phyloP scores from a whole-genome alignment of 1,140 invertebrate species.

The Potamilus streckersoni region DNA sequence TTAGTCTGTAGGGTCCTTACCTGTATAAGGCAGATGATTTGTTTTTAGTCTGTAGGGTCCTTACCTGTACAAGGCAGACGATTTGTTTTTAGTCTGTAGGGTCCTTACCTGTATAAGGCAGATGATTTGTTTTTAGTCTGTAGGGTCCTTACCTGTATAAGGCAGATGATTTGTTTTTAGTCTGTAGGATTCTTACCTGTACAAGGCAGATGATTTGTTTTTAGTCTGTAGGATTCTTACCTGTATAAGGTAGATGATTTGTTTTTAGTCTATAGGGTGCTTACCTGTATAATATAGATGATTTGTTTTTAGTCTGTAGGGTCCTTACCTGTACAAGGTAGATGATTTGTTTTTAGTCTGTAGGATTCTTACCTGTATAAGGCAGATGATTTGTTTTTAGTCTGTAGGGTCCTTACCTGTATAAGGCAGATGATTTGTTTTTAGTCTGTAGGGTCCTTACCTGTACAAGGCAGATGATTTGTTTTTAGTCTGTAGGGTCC shows the following conservation, averaged over 20 bases:
- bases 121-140: neutral
- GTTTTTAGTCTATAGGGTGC: neutral
- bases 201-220: slow-evolving; percentile 20
- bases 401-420: slow-evolving; percentile 17
- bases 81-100: neutral
- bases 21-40: slow-evolving; percentile 29
- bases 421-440: slow-evolving; percentile 22
- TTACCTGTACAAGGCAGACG: slow-evolving; percentile 31
- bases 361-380: slow-evolving; percentile 26
- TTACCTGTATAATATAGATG: slow-evolving; percentile 32
- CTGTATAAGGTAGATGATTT: slow-evolving; percentile 22
- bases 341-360: slow-evolving; percentile 1
- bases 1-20: slow-evolving; percentile 3
- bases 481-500: neutral
- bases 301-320: slow-evolving; percentile 3
- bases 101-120: slow-evolving; percentile 30
- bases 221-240: slow-evolving; percentile 1
- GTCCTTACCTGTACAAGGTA: slow-evolving; percentile 30
- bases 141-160: slow-evolving; percentile 27
- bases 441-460: slow-evolving; percentile 9
- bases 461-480: slow-evolving; percentile 27
- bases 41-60: neutral
- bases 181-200: slow-evolving; percentile 20
- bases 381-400: slow-evolving; percentile 2
- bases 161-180: slow-evolving; percentile 12